These are phyloP conservation scores for Ctenopoma kingsleyae DNA, from an alignment of 2,797 vertebrate genomes.

Conservation along the genomic window DNA sequence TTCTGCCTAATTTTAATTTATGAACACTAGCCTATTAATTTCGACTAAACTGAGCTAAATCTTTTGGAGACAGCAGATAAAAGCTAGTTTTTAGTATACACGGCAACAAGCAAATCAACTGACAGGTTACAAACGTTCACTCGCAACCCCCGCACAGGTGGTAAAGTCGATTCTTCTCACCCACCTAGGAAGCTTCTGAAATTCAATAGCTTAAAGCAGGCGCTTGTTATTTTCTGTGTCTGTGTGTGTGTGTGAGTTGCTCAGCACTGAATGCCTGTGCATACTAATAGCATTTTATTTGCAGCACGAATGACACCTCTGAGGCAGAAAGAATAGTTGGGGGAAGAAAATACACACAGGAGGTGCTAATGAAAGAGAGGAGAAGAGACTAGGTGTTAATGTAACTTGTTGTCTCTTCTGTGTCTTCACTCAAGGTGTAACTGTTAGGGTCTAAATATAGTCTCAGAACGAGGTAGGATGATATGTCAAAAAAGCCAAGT, in stretches of 20 bases:
- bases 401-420: constrained; percentile 28
- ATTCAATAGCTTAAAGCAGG: constrained; percentile 52
- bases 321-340: constrained; percentile 54
- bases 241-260: constrained; percentile 23
- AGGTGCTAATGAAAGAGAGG: constrained; percentile 68
- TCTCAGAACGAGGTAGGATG: constrained; percentile 19
- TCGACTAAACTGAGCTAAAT: constrained; percentile 6
- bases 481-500: constrained; percentile 1
- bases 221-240: constrained; percentile 36
- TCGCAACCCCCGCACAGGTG: constrained; percentile 1
- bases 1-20: constrained; percentile 3
- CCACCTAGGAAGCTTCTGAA: constrained; percentile 32
- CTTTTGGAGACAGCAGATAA: constrained; percentile 20
- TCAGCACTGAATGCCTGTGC: constrained; percentile 53
- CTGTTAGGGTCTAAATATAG: constrained; percentile 45
- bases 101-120: constrained; percentile 19
- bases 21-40: not conserved
- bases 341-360: constrained; percentile 59
- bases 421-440: constrained; percentile 47
- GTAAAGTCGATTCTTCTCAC: constrained; percentile 46
- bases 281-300: constrained; percentile 71
- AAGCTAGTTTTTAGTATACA: constrained; percentile 25
- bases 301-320: constrained; percentile 67
- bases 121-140: constrained; percentile 31
- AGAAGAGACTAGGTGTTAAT: constrained; percentile 59